These are phyloP conservation scores for Pygoscelis adeliae DNA, from an alignment of 2,113 vertebrate species.

Conservation along the genomic window DNA sequence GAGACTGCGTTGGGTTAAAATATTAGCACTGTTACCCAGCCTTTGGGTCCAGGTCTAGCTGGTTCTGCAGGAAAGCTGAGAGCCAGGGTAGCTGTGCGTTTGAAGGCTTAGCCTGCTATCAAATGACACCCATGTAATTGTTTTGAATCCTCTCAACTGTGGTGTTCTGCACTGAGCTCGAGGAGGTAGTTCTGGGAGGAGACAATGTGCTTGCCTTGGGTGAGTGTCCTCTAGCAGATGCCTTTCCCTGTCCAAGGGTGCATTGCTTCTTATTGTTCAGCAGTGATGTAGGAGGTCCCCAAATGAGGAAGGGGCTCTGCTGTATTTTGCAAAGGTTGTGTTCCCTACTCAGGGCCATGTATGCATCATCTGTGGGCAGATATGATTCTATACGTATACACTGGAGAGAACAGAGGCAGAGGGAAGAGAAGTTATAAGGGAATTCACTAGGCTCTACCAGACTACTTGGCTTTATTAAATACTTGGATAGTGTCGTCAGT, in stretches of 20 bases:
- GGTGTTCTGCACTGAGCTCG: background rate
- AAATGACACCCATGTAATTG: too few relatives aligned
- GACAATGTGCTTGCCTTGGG: background rate
- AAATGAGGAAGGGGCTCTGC: background rate
- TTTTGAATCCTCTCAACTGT: background rate
- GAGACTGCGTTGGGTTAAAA: background rate
- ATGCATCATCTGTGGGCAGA: background rate
- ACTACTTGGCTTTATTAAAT: background rate
- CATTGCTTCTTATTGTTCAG: background rate
- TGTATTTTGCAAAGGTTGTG: background rate
- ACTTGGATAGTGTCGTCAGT: background rate
- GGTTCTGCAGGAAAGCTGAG: background rate
- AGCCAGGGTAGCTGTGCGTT: background rate
- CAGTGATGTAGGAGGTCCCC: background rate
- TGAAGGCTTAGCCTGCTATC: background rate
- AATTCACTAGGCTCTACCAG: background rate
- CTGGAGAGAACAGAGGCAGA: background rate
- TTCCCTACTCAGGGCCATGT: background rate
- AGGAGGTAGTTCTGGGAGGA: background rate
- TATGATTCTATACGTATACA: accelerated
- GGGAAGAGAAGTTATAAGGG: background rate
- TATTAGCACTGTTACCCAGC: background rate
- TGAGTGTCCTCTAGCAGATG: background rate
- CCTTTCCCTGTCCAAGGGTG: background rate
- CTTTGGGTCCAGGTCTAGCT: background rate